Base-by-base conservation (phyloP, 2,888 invertebrate genomes). In the Halocaridina rubra region DNA sequence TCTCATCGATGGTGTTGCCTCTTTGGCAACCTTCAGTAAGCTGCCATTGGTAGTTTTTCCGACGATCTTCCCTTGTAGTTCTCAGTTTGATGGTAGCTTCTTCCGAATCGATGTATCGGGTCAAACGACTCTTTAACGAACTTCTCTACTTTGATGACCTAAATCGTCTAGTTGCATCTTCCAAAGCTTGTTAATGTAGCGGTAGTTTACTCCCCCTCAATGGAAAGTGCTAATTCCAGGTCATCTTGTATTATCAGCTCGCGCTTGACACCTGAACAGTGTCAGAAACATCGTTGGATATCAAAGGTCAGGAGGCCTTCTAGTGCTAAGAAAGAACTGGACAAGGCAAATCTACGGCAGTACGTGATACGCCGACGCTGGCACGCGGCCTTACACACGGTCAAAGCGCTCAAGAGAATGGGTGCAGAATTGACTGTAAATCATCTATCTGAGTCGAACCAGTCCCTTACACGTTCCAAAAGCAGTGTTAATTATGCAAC, bases 301-400 rank as follows among this genome's bases (percentile, higher is more conserved):
- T 2, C 27, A 19, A 46, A 69, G 24, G 27, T 69, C 5, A 29
- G 46, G 46, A 39, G 24, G 10, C 39, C 8, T 24, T 19, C 30
- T 8, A 64, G 22, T 22, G 7, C 27, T 30, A 13, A 79, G 33
- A 53, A 29, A 88, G 29, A 67, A 67, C 93, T 96, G 87, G 94
- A 94, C 89, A 97, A 95, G 91, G 94, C 94, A 32, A 95, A 96
- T 90, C 92, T 97, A 89, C 96, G 96, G 91, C 93, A 96, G 88
- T 97, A 96, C 91, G 96, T 97, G 86, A 96, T 96, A 91, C 95
- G 96, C 91, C 94, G 96, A 90, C 93, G 97, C 69, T 97, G 97
- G 97, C 94, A 95, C 89, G 97, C 96, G 91, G 96, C 96, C 0
- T 96, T 96, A 39, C 95, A 96, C 89, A 96, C 96, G 3, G 96